phyloP scores from a whole-genome alignment of 1,140 invertebrate genomes.

The Neodiprion pinetum region DNA sequence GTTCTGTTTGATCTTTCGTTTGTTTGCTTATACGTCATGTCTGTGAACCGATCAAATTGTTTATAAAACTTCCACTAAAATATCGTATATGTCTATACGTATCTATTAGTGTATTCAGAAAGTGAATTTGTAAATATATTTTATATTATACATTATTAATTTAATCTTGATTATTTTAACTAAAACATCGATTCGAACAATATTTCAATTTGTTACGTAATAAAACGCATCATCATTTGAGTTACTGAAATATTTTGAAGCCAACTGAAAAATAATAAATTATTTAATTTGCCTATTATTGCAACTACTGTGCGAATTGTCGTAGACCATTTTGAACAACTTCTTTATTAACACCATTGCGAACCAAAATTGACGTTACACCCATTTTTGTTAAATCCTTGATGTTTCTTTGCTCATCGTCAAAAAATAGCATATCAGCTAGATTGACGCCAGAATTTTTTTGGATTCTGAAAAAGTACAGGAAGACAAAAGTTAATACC shows the following conservation, averaged over 20 bases:
- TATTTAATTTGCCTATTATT: neutral
- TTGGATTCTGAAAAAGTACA: conserved; percentile 64
- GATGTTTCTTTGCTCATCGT: conserved; percentile 73
- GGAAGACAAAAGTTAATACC: conserved; percentile 31
- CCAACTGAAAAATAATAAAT: no score
- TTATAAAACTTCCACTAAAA: neutral
- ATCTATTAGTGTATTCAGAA: no score
- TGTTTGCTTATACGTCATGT: neutral
- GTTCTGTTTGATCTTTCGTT: neutral
- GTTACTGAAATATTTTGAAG: no score
- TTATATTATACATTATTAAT: conserved; percentile 25
- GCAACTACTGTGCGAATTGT: conserved; percentile 46
- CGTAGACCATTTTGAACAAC: conserved; percentile 61
- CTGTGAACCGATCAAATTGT: neutral
- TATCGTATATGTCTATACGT: no score
- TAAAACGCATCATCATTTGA: no score
- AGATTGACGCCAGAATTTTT: conserved; percentile 63
- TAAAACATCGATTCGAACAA: no score
- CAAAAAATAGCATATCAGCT: conserved; percentile 77
- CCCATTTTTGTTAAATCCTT: conserved; percentile 64
- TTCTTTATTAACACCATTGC: conserved; percentile 61
- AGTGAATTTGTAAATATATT: conserved; percentile 16
- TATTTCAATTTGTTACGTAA: no score
- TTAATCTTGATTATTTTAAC: no score
- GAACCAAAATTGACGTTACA: conserved; percentile 66